Percentiles rank a stretch among this genome's conserved stretches.
Conservation (phyloP, 2,113 vertebrate genomes). For the Glareola pratincola region DNA sequence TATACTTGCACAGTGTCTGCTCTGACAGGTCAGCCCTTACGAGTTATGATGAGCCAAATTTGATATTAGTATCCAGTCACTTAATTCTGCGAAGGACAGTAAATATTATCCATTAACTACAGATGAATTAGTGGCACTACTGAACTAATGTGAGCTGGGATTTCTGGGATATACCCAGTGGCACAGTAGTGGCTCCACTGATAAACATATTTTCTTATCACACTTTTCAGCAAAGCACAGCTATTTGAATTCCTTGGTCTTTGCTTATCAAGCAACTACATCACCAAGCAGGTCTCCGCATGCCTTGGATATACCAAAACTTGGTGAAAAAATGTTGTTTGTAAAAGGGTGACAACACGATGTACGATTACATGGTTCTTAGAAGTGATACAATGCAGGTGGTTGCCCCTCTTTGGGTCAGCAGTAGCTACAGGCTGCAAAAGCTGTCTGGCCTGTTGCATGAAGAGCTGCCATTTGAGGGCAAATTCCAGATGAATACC, state of each 20-base stretch:
- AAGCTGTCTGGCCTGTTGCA: neutral
- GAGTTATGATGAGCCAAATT: neutral
- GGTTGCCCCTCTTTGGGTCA: neutral
- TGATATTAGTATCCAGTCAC: neutral
- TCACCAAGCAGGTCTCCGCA: neutral
- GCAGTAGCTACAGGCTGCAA: neutral
- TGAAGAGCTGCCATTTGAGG: neutral
- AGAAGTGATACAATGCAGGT: neutral
- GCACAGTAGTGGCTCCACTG: rapidly evolving
- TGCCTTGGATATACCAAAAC: neutral
- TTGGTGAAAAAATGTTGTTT: neutral
- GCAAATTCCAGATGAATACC: neutral
- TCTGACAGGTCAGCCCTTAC: neutral
- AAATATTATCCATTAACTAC: neutral
- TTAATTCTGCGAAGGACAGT: neutral
- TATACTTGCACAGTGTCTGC: neutral
- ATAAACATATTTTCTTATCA: neutral
- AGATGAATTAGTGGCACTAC: neutral
- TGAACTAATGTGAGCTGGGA: neutral
- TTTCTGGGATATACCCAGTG: neutral
- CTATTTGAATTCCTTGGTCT: neutral
- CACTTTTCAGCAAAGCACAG: neutral
- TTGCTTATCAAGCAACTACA: neutral
- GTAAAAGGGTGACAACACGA: neutral
- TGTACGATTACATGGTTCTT: neutral